Base-by-base conservation (phyloP, 2,888 invertebrate genomes). In the Amiota mariae region DNA sequence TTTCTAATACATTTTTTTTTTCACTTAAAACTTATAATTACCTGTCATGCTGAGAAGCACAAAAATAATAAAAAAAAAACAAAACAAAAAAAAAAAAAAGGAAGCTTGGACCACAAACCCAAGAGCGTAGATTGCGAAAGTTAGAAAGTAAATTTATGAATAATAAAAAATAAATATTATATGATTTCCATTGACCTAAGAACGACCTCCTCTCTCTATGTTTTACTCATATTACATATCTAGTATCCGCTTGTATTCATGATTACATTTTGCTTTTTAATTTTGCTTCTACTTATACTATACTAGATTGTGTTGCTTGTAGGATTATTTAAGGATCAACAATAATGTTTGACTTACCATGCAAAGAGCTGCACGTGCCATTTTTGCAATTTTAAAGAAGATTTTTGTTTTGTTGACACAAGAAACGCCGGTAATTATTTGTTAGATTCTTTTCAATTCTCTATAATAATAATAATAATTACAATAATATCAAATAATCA, bases 351-450 rank as follows among this genome's bases (percentile, higher is more conserved):
- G 0, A 89, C 89, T 89, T 86, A 89, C 89, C 89, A 89, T 89
- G 89, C 89, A 89, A 78, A 88, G 79, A 82, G 84, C 87, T 85
- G 89, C 89, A 89, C 90, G 89, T 88, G 87, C 84, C 89, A 89
- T 89, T 82, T 80, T 88, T 80, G 82, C 82, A 82, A 84, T 75
- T 77, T 77, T 79, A 78, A 70, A 75, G 20, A 59, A 74, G 11
- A 36, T 63, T 12, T 36, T 63, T 63, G 46, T 18, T 36, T 63
- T 64, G 76, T 80, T 85, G 85, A 85, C 82, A 87, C 88, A 86
- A 87, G 81, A 81, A 83, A 83, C 85, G 84, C 81, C 85, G 83
- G 87, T 79, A 82, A 81, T 73, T 83, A 78, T 76, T 72, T 77
- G 76, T 71, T 77, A 72, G 67, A 75, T 24, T 70, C 72, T 73